Conservation (phyloP, 2,113 vertebrate genomes). For the Oxygymnocypris stewartii region DNA sequence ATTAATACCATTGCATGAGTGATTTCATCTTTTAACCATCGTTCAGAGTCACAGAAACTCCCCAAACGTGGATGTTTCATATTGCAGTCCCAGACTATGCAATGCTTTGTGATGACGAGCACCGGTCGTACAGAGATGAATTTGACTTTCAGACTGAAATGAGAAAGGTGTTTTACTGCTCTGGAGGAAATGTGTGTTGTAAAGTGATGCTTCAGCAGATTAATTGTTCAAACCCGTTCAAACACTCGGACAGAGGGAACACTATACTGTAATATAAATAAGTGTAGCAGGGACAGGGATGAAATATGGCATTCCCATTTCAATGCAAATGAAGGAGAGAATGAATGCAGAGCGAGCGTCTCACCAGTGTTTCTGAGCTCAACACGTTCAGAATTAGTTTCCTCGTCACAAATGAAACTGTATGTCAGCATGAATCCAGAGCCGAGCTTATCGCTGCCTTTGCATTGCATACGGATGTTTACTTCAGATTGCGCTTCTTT, state of each 20-base stretch:
- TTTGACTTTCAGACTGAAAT: background rate
- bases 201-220: conserved; percentile 27
- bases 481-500: conserved; percentile 47
- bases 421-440: conserved; percentile 65
- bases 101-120: background rate
- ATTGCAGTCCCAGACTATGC: background rate
- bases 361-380: conserved; percentile 63
- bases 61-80: background rate
- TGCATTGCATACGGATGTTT: conserved; percentile 35
- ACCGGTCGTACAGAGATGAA: background rate
- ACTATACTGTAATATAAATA: conserved; percentile 56
- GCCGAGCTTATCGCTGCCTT: conserved; percentile 46
- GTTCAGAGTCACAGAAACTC: background rate
- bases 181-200: background rate
- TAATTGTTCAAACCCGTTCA: background rate
- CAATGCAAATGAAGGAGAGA: conserved; percentile 70
- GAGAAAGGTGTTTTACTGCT: background rate
- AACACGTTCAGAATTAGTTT: conserved; percentile 71
- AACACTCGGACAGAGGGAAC: conserved; percentile 43
- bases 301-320: conserved; percentile 69
- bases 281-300: conserved; percentile 58
- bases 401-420: conserved; percentile 71
- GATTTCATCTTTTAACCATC: background rate
- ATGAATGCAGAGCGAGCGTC: conserved; percentile 57
- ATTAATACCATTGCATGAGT: background rate